These are phyloP conservation scores for Palythoa caribaeorum DNA, from an alignment of 92 coral and sea anemone species.

Conservation along the genomic window DNA sequence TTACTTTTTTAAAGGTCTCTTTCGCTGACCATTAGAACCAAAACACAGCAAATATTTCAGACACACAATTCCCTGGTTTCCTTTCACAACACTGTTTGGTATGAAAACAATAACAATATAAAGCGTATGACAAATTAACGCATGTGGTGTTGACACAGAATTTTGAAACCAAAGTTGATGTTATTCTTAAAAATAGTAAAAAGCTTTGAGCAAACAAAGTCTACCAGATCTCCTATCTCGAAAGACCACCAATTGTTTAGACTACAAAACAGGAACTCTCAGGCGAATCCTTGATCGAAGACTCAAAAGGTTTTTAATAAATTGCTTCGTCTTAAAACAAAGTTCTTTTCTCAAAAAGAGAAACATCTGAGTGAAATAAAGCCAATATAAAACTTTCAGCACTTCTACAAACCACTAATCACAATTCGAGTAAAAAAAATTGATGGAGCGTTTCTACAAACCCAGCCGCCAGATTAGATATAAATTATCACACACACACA, in stretches of 20 bases:
- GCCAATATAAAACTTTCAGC: too few species aligned
- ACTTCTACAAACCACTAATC: too few species aligned
- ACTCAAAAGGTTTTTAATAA: background rate
- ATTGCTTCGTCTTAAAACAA: background rate
- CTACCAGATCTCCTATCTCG: background rate
- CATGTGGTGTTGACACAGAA: slow-evolving; percentile 19
- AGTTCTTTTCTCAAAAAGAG: background rate
- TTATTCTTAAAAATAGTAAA: slow-evolving; percentile 27
- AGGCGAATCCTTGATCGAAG: background rate
- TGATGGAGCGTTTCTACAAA: too few species aligned
- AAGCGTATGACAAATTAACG: background rate
- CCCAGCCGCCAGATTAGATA: too few species aligned
- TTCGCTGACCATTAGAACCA: background rate
- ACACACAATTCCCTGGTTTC: background rate
- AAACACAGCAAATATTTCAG: background rate
- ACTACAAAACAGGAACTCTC: slow-evolving; percentile 8
- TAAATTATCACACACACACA: too few species aligned
- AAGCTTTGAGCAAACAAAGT: slow-evolving; percentile 14
- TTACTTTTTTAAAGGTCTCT: background rate
- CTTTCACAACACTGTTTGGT: background rate
- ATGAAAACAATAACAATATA: background rate
- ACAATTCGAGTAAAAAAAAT: too few species aligned
- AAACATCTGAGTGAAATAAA: too few species aligned
- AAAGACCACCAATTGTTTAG: slow-evolving; percentile 39
- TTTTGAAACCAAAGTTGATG: slow-evolving; percentile 23